A percentile compares a stretch with the other conserved stretches of the same genome.
Evolutionary conservation across 2,888 invertebrate species (phyloP).

Genomic region (Exocentrus adspersus): DNA sequence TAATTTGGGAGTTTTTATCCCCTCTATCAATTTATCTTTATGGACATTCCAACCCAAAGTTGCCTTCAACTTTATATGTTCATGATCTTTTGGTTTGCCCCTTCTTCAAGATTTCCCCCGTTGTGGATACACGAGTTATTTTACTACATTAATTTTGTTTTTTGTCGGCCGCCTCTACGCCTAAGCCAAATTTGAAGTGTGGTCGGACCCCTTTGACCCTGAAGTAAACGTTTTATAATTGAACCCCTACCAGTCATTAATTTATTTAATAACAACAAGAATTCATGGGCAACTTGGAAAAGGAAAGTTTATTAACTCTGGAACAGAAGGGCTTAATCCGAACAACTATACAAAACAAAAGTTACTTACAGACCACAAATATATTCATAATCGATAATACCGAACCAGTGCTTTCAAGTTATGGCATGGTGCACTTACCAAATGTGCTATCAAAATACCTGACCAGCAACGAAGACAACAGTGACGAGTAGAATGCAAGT

Average conservation of each 20-base stretch:
- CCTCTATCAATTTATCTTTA: conserved; percentile 18
- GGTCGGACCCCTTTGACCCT: neutral
- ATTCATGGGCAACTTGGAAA: neutral
- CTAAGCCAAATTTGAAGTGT: conserved; percentile 10
- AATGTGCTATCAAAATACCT: too few relatives aligned
- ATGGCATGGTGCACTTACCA: too few relatives aligned
- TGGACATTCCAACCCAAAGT: conserved; percentile 14
- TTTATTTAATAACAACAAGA: conserved; percentile 5
- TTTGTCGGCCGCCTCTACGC: neutral
- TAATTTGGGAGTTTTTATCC: conserved; percentile 16
- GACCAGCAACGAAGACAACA: too few relatives aligned
- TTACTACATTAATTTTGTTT: conserved; percentile 12
- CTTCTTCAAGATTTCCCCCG: conserved; percentile 1
- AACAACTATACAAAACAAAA: too few relatives aligned
- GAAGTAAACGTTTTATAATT: conserved; percentile 17
- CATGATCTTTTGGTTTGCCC: neutral
- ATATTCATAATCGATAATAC: too few relatives aligned
- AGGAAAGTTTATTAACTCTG: neutral
- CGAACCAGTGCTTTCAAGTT: too few relatives aligned
- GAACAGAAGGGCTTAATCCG: too few relatives aligned
- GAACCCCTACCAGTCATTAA: neutral
- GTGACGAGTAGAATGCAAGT: too few relatives aligned
- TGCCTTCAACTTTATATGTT: conserved; percentile 4
- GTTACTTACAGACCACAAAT: too few relatives aligned
- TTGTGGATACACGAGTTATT: conserved; percentile 4